A percentile compares a stretch with the other conserved stretches of the same genome.
Conservation (phyloP, 2,888 invertebrate genomes). For the Molanna angustata region DNA sequence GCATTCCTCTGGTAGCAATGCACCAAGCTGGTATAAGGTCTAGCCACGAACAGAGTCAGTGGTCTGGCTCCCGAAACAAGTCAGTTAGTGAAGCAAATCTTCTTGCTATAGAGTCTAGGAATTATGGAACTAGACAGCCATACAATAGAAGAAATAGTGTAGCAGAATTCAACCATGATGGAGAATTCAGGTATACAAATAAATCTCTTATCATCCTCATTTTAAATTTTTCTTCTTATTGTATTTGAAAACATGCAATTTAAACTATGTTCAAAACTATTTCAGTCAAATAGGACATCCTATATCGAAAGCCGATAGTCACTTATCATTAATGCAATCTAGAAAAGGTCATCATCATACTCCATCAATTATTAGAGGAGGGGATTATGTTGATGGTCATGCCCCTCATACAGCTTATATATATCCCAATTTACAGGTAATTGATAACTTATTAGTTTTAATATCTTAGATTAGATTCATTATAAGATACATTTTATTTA, state of each 20-base stretch:
- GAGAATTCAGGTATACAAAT: constrained; percentile 30
- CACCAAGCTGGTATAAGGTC: constrained; percentile 67
- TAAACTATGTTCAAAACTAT: not conserved
- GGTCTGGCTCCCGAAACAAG: constrained; percentile 54
- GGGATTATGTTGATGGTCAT: constrained; percentile 56
- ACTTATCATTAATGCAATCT: constrained; percentile 57
- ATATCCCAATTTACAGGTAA: constrained; percentile 65
- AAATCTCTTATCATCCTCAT: no score
- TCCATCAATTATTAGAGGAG: constrained; percentile 56
- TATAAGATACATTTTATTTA: not conserved
- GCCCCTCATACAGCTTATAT: constrained; percentile 50
- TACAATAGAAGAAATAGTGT: constrained; percentile 56
- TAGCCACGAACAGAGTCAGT: constrained; percentile 44
- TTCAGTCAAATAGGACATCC: constrained; percentile 55
- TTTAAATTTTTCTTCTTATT: not conserved
- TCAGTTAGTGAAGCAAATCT: constrained; percentile 88
- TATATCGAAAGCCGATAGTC: constrained; percentile 64
- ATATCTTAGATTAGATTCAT: not conserved
- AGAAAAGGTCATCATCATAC: constrained; percentile 41
- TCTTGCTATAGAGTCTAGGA: constrained; percentile 58
- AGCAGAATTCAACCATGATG: constrained; percentile 56
- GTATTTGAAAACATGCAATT: not conserved
- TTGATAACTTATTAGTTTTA: not conserved
- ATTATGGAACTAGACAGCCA: constrained; percentile 44
- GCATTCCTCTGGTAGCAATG: constrained; percentile 64